Evolutionary conservation across 2,888 invertebrate species (phyloP).

Genomic region (Argyresthia albistria): DNA sequence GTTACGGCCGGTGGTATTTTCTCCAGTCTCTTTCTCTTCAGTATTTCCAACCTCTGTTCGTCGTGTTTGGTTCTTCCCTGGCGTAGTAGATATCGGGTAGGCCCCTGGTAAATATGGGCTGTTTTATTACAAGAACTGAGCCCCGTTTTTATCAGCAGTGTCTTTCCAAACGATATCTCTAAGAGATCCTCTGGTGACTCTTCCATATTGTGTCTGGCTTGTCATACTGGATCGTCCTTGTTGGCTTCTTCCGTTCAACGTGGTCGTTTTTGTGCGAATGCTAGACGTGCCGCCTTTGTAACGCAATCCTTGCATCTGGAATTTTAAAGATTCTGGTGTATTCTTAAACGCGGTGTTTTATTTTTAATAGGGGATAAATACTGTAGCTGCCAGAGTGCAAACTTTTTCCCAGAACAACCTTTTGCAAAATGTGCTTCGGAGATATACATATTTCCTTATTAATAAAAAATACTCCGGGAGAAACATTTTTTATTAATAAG

Average conservation of each 20-base stretch:
- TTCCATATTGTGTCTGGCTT: slow-evolving; percentile 30
- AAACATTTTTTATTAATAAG: too few relatives aligned
- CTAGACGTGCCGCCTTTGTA: slow-evolving; percentile 67
- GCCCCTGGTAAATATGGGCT: not conserved
- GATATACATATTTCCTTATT: too few relatives aligned
- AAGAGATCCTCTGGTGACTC: slow-evolving; percentile 13
- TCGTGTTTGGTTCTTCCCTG: too few relatives aligned
- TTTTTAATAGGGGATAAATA: too few relatives aligned
- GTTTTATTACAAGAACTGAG: not conserved
- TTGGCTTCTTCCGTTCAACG: slow-evolving; percentile 49
- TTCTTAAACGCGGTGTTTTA: not conserved
- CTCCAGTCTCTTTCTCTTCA: too few relatives aligned
- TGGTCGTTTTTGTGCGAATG: slow-evolving; percentile 46
- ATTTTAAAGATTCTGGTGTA: slow-evolving; percentile 4
- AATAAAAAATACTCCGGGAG: too few relatives aligned
- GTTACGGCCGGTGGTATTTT: too few relatives aligned
- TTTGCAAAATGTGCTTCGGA: too few relatives aligned
- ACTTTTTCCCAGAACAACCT: too few relatives aligned
- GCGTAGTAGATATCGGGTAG: too few relatives aligned
- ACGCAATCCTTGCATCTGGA: slow-evolving; percentile 62
- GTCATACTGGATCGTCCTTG: slow-evolving; percentile 23
- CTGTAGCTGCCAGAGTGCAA: too few relatives aligned
- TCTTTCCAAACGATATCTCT: not conserved
- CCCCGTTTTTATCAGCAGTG: not conserved
- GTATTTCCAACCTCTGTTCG: too few relatives aligned